Percentiles rank a stretch among this genome's conserved stretches.
Evolutionary conservation across 2,797 vertebrate species (phyloP).

Genomic region (Paramormyrops hopkinsi): DNA sequence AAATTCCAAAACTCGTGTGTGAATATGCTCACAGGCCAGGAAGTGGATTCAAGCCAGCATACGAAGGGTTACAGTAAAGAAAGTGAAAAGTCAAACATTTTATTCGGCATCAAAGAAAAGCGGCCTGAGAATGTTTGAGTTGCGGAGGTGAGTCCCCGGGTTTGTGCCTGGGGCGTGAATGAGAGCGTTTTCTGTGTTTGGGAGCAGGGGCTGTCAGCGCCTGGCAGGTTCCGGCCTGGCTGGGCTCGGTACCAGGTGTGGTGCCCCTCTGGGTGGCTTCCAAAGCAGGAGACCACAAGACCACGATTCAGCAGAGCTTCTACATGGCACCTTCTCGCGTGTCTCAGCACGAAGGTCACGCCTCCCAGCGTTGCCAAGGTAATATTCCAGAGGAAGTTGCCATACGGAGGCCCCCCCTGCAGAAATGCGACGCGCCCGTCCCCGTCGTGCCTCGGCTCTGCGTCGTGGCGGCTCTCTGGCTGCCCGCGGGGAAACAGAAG

Average conservation of each 20-base stretch:
- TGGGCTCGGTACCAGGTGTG: not conserved
- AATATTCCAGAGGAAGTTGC: not conserved
- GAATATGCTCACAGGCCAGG: not conserved
- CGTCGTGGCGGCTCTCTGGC: not conserved
- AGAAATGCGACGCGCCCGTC: not conserved
- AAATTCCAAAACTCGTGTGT: not conserved
- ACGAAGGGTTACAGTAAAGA: not conserved
- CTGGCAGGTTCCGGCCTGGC: not conserved
- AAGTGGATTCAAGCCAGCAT: not conserved
- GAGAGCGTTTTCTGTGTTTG: not conserved
- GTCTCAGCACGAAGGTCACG: not conserved
- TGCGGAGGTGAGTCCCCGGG: not conserved
- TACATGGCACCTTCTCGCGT: not conserved
- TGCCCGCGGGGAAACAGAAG: not conserved
- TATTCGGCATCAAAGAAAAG: constrained; percentile 9
- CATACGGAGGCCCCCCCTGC: not conserved
- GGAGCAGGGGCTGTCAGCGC: not conserved
- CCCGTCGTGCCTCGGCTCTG: not conserved
- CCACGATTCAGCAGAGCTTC: not conserved
- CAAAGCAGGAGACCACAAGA: not conserved
- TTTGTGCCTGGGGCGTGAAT: not conserved
- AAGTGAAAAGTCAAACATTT: constrained; percentile 1
- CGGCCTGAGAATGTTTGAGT: not conserved
- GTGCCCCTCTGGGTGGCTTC: not conserved
- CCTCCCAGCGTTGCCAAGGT: not conserved